phyloP scores from a whole-genome alignment of 2,797 vertebrate genomes.

The Danio albolineatus region DNA sequence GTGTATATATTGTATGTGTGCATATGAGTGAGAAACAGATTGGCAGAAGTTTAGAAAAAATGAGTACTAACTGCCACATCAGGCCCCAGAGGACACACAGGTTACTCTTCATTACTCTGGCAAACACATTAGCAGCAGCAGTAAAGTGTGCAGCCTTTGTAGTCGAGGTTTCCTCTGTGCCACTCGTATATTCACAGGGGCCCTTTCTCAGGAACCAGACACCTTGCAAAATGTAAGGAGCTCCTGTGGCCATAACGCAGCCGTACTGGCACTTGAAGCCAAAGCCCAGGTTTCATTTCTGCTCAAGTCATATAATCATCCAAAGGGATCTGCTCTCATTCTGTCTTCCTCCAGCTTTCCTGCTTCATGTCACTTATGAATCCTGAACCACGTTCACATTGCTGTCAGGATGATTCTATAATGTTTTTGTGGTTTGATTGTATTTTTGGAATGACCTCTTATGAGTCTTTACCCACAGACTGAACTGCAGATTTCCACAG shows the following conservation, averaged over 20 bases:
- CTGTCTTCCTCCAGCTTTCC: not conserved
- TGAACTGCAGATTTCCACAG: not conserved
- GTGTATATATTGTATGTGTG: no score
- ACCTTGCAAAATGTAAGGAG: slow-evolving; percentile 15
- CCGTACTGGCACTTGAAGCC: slow-evolving; percentile 17
- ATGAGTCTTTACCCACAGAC: not conserved
- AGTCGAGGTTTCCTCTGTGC: slow-evolving; percentile 40
- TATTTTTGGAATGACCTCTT: no score
- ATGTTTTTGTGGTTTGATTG: not conserved
- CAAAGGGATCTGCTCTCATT: slow-evolving; percentile 29
- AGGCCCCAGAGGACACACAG: slow-evolving; percentile 14
- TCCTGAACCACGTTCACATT: not conserved
- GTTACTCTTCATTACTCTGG: slow-evolving; percentile 38
- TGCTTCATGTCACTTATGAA: slow-evolving; percentile 4
- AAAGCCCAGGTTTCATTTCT: slow-evolving; percentile 46
- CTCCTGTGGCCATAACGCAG: slow-evolving; percentile 34
- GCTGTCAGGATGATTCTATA: not conserved
- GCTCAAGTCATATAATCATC: slow-evolving; percentile 42
- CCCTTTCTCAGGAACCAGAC: slow-evolving; percentile 40
- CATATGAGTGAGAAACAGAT: slow-evolving; percentile 20
- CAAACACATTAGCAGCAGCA: slow-evolving; percentile 51
- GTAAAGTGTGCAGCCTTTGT: slow-evolving; percentile 46
- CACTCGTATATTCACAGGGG: slow-evolving; percentile 34
- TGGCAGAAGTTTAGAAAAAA: slow-evolving; percentile 44
- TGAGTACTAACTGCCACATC: slow-evolving; percentile 41